Evolutionary conservation across 2,113 vertebrate genomes (phyloP).

Genomic region (Rhinoptilus africanus): DNA sequence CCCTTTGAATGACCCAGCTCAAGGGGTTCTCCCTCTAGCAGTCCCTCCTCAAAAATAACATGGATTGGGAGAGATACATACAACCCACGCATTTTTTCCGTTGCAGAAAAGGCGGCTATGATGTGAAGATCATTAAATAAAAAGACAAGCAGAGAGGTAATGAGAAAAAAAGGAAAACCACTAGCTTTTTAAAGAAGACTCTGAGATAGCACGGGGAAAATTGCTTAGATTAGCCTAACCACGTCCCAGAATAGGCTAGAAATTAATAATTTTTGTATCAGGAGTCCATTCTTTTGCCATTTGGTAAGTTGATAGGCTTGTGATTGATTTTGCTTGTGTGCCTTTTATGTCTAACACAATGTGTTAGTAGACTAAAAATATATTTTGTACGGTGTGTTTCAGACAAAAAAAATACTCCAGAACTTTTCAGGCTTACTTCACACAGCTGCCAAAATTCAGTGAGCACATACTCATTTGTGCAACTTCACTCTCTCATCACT

Average conservation of each 20-base stretch:
- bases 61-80: not conserved
- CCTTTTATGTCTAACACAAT: not conserved
- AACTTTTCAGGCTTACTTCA: not conserved
- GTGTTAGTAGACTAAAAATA: not conserved
- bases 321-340: not conserved
- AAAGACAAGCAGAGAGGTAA: not conserved
- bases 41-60: not conserved
- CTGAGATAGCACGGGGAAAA: not conserved
- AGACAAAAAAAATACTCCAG: not conserved
- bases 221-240: not conserved
- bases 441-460: not conserved
- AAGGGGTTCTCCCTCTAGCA: not conserved
- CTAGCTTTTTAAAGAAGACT: not conserved
- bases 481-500: not conserved
- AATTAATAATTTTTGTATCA: conserved; percentile 18
- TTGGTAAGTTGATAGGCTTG: not conserved
- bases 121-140: not conserved
- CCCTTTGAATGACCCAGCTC: not conserved
- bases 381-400: not conserved
- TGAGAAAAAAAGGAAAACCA: not conserved
- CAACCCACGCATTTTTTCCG: not conserved
- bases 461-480: not conserved
- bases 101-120: not conserved
- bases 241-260: not conserved
- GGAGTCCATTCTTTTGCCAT: not conserved